Conservation (phyloP, 1,140 invertebrate genomes). For the Nasonia longicornis region DNA sequence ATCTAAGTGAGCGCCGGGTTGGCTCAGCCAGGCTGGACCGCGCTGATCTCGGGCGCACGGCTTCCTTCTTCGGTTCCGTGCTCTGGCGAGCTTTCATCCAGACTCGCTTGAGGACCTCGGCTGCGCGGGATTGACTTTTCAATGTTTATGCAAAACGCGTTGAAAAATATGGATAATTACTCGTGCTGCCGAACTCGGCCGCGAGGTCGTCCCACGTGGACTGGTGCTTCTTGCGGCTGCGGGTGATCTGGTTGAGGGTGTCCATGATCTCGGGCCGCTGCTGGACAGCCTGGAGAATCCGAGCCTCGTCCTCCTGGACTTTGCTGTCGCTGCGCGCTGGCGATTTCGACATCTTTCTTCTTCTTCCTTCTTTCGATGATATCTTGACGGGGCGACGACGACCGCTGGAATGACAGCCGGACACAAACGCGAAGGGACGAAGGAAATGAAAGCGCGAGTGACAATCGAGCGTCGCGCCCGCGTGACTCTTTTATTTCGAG, state of each 20-base stretch:
- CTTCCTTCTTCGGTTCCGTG: conserved; percentile 33
- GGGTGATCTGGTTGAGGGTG: neutral
- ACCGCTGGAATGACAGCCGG: neutral
- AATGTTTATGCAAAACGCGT: too few relatives aligned
- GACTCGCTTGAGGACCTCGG: conserved; percentile 43
- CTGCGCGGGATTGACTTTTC: conserved; percentile 7
- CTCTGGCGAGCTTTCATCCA: conserved; percentile 38
- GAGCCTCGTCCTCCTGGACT: conserved; percentile 25
- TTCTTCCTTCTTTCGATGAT: neutral
- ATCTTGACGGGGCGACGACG: neutral
- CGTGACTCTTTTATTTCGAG: neutral
- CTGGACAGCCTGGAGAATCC: conserved; percentile 43
- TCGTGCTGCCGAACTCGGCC: conserved; percentile 23
- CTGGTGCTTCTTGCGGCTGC: conserved; percentile 24
- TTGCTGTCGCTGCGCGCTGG: neutral
- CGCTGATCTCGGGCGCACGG: conserved; percentile 41
- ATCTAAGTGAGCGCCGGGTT: conserved; percentile 52
- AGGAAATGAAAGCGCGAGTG: conserved; percentile 3
- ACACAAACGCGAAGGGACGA: neutral
- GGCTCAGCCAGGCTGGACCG: conserved; percentile 39
- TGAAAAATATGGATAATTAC: conserved; percentile 18
- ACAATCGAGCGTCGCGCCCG: conserved; percentile 29
- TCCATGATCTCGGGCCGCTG: conserved; percentile 43
- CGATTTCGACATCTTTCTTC: conserved; percentile 33
- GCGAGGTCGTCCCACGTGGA: conserved; percentile 40